A percentile compares a stretch with the other conserved stretches of the same genome.
These are phyloP conservation scores for Polyommatus iphigenia DNA, from an alignment of 2,888 invertebrate species.

Conservation along the genomic window DNA sequence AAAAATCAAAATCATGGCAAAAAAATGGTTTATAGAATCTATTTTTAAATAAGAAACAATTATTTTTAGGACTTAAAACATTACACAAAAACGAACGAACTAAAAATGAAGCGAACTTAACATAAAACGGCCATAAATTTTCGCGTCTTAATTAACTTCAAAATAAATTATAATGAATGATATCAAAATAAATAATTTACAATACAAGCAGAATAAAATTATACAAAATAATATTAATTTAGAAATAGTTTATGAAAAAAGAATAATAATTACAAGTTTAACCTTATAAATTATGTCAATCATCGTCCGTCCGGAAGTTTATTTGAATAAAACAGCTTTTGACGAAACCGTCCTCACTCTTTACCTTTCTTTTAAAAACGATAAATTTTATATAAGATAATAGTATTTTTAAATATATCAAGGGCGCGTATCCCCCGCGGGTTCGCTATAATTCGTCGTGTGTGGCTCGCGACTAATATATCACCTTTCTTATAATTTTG, in stretches of 20 bases:
- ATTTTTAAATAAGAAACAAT: background rate
- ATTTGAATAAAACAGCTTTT: constrained; percentile 3
- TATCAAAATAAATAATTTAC: constrained; percentile 28
- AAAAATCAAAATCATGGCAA: background rate
- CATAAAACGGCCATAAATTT: constrained; percentile 23
- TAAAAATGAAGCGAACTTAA: constrained; percentile 23
- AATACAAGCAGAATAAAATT: constrained; percentile 26
- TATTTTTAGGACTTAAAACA: background rate
- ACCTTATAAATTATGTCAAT: constrained; percentile 10
- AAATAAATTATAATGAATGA: constrained; percentile 28
- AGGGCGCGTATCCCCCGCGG: constrained; percentile 65
- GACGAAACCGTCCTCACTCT: background rate
- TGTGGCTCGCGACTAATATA: constrained; percentile 73
- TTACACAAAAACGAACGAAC: background rate
- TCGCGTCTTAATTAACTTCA: constrained; percentile 31
- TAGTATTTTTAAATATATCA: constrained; percentile 49
- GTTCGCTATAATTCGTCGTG: constrained; percentile 76
- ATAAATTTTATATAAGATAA: constrained; percentile 14
- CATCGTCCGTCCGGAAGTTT: background rate
- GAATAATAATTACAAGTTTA: background rate
- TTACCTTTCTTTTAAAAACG: background rate
- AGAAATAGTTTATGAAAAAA: constrained; percentile 14
- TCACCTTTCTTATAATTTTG: constrained; percentile 56
- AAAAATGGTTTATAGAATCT: background rate
- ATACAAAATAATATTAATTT: constrained; percentile 22